Evolutionary conservation across 2,888 invertebrate genomes (phyloP).

Genomic region (Drosophila pseudotakahashii): DNA sequence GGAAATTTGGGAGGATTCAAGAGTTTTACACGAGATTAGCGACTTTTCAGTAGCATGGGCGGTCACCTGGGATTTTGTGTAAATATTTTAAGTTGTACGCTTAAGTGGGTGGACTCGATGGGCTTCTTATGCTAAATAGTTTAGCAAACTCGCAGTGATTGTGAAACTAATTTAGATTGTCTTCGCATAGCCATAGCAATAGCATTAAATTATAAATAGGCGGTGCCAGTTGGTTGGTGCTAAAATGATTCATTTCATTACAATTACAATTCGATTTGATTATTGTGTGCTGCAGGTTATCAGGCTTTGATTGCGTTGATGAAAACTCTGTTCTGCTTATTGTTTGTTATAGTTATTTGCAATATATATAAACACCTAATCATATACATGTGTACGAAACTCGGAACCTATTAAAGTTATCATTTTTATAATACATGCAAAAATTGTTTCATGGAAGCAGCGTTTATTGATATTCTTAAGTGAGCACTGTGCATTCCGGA

Average conservation of each 20-base stretch:
- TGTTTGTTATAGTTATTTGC: slow-evolving; percentile 73
- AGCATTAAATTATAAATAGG: slow-evolving; percentile 28
- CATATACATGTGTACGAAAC: slow-evolving; percentile 16
- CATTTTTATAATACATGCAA: slow-evolving; percentile 54
- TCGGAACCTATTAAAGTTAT: slow-evolving; percentile 46
- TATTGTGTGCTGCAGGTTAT: slow-evolving; percentile 37
- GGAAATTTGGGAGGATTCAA: background rate
- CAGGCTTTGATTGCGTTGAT: slow-evolving; percentile 50
- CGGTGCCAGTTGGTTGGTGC: slow-evolving; percentile 41
- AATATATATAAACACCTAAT: slow-evolving; percentile 48
- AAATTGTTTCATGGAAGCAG: background rate
- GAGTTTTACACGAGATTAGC: slow-evolving; percentile 45
- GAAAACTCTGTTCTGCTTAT: slow-evolving; percentile 47
- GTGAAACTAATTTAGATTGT: slow-evolving; percentile 52
- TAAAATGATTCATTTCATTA: slow-evolving; percentile 16
- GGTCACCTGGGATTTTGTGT: slow-evolving; percentile 51
- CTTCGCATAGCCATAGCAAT: slow-evolving; percentile 43
- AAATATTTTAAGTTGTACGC: slow-evolving; percentile 60
- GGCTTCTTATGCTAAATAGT: slow-evolving; percentile 59
- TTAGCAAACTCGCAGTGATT: slow-evolving; percentile 56
- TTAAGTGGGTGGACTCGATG: slow-evolving; percentile 53
- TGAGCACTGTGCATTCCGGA: too few species aligned
- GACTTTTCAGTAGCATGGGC: background rate
- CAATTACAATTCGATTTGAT: slow-evolving; percentile 18
- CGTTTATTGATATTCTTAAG: background rate